Base-by-base conservation (phyloP, 2,797 vertebrate species). In the Echiichthys vipera region DNA sequence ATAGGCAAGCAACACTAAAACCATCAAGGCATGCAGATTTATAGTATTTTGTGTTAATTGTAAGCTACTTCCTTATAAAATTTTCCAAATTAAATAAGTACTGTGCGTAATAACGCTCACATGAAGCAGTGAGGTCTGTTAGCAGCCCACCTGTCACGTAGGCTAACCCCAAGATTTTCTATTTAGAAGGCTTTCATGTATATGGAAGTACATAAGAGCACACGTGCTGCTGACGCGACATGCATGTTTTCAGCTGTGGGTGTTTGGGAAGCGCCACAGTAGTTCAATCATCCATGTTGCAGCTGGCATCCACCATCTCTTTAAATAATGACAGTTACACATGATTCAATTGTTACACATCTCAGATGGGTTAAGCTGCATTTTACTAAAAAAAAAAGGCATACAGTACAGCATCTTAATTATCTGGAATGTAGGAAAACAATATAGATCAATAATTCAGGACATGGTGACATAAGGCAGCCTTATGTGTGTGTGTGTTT, bases 301-400 rank as follows among this genome's bases (percentile, higher is more conserved):
- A 55, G 70, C 45, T 61, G 61, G 66, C 57, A 66, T 74, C 59
- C n/a, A 76, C 67, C 63, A 62, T 72, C 36, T 58, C 17, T 61
- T 79, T 34, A 74, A 84, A 71, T 71, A 78, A 65, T 78, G 20
- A 77, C 63, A 66, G 71, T 76, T 58, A 67, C 49, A 69, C 7
- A 22, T 14, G 27, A 77, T 65, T 67, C 30, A 25, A 59, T n/a
- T 76, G 37, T 18, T 45, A 27, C 46, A 66, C 49, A 55, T 57
- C 71, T 54, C 46, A 61, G 29, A 71, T 46, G 45, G 20, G n/a
- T 42, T 34, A 22, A 29, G 24, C 5, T 27, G 15, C 39, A 57
- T 18, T 18, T 64, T 63, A 30, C 9, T 4, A 22, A 43, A 56
- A 36, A 25, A 6, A 13, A 43, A 7, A 14, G 14, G 1, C 1